Evolutionary conservation across 2,113 vertebrate genomes (phyloP).

Genomic region (Alosa alosa): DNA sequence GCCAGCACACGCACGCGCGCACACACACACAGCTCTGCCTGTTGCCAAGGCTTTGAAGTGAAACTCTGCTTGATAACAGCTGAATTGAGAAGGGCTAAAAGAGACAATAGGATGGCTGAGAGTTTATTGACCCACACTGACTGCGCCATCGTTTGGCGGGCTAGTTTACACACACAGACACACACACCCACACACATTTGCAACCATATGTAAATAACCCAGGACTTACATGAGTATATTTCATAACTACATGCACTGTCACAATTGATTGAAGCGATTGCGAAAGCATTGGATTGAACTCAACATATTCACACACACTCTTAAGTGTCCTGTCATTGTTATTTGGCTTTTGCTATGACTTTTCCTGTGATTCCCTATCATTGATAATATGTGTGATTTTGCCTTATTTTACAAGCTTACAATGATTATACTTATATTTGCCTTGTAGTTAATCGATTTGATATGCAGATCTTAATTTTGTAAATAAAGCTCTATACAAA

Average conservation of each 20-base stretch:
- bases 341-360: conserved; percentile 33
- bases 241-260: neutral
- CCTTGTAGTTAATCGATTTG: conserved; percentile 85
- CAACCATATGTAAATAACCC: neutral
- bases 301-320: conserved; percentile 13
- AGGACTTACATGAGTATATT: neutral
- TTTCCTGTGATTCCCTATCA: conserved; percentile 38
- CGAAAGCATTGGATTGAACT: neutral
- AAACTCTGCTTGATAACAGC: conserved; percentile 6
- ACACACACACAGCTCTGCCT: neutral
- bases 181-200: conserved; percentile 4
- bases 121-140: conserved; percentile 34
- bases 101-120: conserved; percentile 18
- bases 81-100: neutral
- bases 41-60: conserved; percentile 21
- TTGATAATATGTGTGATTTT: conserved; percentile 63
- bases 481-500: conserved; percentile 80
- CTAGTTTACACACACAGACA: neutral
- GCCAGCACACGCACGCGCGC: neutral
- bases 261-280: neutral
- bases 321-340: conserved; percentile 25
- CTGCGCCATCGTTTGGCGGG: neutral
- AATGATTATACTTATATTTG: conserved; percentile 78
- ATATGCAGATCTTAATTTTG: conserved; percentile 83
- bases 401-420: conserved; percentile 91